Percentiles rank a stretch among this genome's conserved stretches.
These are phyloP conservation scores for Theretra japonica DNA, from an alignment of 2,888 invertebrate species.

Conservation along the genomic window DNA sequence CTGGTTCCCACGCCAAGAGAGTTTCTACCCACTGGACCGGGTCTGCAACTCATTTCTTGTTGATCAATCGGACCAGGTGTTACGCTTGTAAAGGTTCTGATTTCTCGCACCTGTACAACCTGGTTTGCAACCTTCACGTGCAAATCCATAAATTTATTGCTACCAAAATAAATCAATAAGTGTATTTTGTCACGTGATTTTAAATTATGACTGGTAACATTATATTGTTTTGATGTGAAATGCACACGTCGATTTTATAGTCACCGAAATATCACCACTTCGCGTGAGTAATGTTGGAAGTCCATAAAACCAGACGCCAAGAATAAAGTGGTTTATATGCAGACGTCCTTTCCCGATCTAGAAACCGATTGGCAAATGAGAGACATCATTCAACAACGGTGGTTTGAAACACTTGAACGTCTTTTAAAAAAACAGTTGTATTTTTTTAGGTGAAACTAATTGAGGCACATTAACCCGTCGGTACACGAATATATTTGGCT, in stretches of 20 bases:
- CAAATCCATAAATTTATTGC: neutral
- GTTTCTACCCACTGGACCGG: slow-evolving; percentile 3
- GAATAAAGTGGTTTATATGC: slow-evolving; percentile 21
- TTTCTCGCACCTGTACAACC: neutral
- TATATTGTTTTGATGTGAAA: slow-evolving; percentile 13
- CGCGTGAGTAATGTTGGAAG: slow-evolving; percentile 16
- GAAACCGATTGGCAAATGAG: slow-evolving; percentile 16
- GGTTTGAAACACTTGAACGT: no score
- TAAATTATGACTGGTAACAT: neutral
- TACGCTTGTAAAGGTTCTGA: neutral
- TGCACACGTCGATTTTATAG: slow-evolving; percentile 11
- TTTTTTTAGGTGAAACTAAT: no score
- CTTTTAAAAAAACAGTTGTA: no score
- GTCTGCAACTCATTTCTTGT: slow-evolving; percentile 10
- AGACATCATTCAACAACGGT: neutral
- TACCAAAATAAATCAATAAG: no score
- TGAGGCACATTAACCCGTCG: no score
- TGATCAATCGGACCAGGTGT: neutral
- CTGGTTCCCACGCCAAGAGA: slow-evolving; percentile 27
- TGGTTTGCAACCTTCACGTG: neutral
- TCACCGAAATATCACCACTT: slow-evolving; percentile 16
- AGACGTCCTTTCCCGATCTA: slow-evolving; percentile 1
- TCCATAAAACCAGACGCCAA: slow-evolving; percentile 12
- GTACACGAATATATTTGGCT: no score
- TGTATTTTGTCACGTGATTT: neutral